Base-by-base conservation (phyloP, 2,888 invertebrate genomes). In the Papilio protenor region DNA sequence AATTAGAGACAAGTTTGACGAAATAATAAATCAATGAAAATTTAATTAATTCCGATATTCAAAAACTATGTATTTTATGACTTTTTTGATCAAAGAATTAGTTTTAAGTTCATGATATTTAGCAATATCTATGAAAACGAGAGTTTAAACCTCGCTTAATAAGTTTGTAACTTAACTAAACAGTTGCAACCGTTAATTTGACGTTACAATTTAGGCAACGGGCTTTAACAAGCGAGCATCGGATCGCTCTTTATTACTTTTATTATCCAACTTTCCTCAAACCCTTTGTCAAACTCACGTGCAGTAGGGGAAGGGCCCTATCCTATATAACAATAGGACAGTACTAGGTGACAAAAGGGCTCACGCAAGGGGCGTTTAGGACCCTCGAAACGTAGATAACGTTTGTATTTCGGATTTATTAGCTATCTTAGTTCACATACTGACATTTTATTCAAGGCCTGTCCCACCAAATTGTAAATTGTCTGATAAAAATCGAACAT, bases 231-330 rank as follows among this genome's bases (percentile, higher is more conserved):
- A 84, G 81, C 79, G 81, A 81, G 82, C 83, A 83, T 84, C 82
- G 80, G 83, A 83, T 85, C 83, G 85, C 86, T 88, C 80, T 87
- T 89, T 90, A 89, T 89, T 87, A 86, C 84, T 84, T 84, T 83
- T 86, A 87, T 86, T 88, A 85, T 84, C 83, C 86, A 84, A 84
- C 80, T 80, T 83, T 82, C 77, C 79, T 81, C 83, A 85, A 88
- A 89, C 90, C 93, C 91, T 92, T 93, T 94, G 92, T 93, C 78
- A 79, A 82, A 80, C 86, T 89, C 93, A 93, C 93, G 93, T 91
- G 84, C 83, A 73, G 81, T 81, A 88, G 87, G 86, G 85, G 87
- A 82, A 85, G 88, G 83, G 85, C 88, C 89, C 89, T 88, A 85
- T 80, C 78, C 81, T 76, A 70, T 80, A 80, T 79, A 85, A 91